Evolutionary conservation across 2,888 invertebrate species (phyloP).

Genomic region (Gibbula magus): DNA sequence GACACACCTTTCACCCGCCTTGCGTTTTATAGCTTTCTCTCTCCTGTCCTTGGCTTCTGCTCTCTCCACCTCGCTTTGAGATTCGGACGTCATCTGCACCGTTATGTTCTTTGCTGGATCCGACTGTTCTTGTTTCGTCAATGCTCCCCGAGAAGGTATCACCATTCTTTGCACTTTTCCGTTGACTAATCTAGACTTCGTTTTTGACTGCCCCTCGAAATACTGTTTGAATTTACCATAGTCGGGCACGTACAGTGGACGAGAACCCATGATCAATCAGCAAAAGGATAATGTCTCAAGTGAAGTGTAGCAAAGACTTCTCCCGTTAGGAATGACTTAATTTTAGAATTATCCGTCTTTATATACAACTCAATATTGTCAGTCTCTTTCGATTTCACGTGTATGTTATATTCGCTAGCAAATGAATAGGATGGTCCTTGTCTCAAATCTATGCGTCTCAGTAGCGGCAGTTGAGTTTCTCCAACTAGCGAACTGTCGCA

Average conservation of each 20-base stretch:
- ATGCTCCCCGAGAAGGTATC: neutral
- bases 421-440: neutral
- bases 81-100: neutral
- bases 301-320: neutral
- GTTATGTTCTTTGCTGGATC: neutral
- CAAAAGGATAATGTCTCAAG: neutral
- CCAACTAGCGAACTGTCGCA: neutral
- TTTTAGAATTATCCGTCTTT: neutral
- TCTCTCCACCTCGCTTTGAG: slow-evolving; percentile 7
- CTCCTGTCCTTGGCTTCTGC: neutral
- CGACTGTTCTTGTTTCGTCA: neutral
- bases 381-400: too few relatives aligned
- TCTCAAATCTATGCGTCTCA: neutral
- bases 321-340: neutral
- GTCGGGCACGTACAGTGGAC: neutral
- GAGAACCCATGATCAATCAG: neutral
- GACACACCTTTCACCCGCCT: neutral
- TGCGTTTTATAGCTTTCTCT: slow-evolving; percentile 1
- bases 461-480: neutral
- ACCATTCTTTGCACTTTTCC: neutral
- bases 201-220: neutral
- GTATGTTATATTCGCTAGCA: too few relatives aligned
- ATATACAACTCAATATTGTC: too few relatives aligned
- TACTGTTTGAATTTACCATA: slow-evolving; percentile 3
- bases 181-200: neutral